Evolutionary conservation across 2,888 invertebrate genomes (phyloP).

Genomic region (Malthinus flaveolus): DNA sequence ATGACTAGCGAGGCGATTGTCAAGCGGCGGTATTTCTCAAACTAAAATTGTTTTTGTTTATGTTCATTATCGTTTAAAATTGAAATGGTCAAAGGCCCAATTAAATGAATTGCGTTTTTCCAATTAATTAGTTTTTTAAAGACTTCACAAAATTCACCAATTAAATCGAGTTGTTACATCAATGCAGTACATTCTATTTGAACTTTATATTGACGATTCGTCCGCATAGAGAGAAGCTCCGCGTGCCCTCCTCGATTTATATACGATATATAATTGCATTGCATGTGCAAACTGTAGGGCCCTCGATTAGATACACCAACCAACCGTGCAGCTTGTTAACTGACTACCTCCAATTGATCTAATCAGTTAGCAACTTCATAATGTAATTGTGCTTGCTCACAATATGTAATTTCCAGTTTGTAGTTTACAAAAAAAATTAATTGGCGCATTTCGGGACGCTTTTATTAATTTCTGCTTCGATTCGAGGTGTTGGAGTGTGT

Average conservation of each 20-base stretch:
- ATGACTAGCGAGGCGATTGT: too few relatives aligned
- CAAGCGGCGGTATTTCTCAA: too few relatives aligned
- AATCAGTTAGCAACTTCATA: conserved; percentile 17
- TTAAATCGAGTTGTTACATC: too few relatives aligned
- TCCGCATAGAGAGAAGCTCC: neutral
- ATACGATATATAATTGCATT: conserved; percentile 27
- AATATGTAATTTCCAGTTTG: conserved; percentile 17
- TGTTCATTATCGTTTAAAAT: too few relatives aligned
- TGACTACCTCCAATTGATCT: conserved; percentile 25
- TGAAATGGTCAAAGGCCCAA: too few relatives aligned
- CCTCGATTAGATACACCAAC: conserved; percentile 29
- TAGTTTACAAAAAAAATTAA: neutral
- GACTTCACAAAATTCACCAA: too few relatives aligned
- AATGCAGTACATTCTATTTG: too few relatives aligned
- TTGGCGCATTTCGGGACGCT: neutral
- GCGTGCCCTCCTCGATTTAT: conserved; percentile 17
- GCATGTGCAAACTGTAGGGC: conserved; percentile 31
- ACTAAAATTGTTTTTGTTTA: too few relatives aligned
- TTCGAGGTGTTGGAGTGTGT: too few relatives aligned
- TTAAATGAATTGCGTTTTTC: too few relatives aligned
- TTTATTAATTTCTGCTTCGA: too few relatives aligned
- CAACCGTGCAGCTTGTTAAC: conserved; percentile 33
- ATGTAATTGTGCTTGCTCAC: conserved; percentile 9
- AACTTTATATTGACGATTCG: neutral
- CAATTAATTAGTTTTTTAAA: too few relatives aligned